A percentile compares a stretch with the other conserved stretches of the same genome.
Conservation (phyloP, 2,888 invertebrate genomes). For the Dolichopus griseipennis region DNA sequence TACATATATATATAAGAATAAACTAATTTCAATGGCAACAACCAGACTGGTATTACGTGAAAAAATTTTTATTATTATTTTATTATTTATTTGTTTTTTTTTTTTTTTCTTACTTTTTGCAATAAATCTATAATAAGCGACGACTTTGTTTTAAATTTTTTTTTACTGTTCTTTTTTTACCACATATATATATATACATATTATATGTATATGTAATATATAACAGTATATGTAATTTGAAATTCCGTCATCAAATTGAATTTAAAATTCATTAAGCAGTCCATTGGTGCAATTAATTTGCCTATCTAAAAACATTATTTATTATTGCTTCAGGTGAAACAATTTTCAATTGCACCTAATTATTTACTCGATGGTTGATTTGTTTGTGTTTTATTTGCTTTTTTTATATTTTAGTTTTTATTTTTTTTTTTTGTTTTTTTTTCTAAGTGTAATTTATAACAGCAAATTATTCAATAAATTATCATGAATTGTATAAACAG, state of each 20-base stretch:
- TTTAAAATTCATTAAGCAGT: neutral
- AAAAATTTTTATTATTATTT: neutral
- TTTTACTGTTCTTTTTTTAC: neutral
- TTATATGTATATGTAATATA: too few relatives aligned
- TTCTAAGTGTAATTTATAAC: neutral
- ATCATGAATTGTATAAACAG: constrained; percentile 1
- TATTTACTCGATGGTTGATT: constrained; percentile 3
- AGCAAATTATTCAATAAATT: constrained; percentile 6
- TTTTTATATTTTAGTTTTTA: neutral
- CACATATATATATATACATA: too few relatives aligned
- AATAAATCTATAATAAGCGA: neutral
- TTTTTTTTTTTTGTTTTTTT: neutral
- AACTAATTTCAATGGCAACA: neutral
- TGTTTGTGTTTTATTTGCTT: neutral
- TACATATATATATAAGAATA: too few relatives aligned
- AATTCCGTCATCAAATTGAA: constrained; percentile 4
- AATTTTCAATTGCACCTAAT: constrained; percentile 3
- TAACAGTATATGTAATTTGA: neutral
- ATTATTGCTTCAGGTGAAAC: constrained; percentile 6
- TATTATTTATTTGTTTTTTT: too few relatives aligned
- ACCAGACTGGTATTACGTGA: neutral
- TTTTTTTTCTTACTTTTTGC: neutral
- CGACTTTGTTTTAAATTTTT: neutral
- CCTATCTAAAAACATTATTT: constrained; percentile 4
- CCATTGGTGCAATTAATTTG: constrained; percentile 4